Percentiles rank a stretch among this genome's conserved stretches.
Conservation (phyloP, 2,113 vertebrate genomes). For the Tachysurus vachellii region DNA sequence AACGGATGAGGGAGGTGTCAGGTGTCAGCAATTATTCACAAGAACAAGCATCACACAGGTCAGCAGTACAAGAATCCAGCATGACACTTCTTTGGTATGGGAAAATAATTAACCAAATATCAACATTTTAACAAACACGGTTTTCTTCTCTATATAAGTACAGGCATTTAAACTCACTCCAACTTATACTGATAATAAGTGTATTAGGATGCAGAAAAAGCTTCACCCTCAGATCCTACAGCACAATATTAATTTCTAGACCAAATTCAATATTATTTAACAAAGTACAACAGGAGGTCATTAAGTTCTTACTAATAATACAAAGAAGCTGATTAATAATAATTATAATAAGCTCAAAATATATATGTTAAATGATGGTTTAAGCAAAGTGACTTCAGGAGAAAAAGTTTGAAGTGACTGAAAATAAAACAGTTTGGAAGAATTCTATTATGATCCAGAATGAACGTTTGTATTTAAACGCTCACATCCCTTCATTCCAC, state of each 20-base stretch:
- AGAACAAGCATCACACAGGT: neutral
- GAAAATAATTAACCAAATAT: neutral
- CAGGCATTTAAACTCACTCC: too few species aligned
- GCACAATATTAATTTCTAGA: too few species aligned
- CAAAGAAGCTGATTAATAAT: too few species aligned
- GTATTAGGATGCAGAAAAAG: too few species aligned
- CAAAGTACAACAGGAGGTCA: too few species aligned
- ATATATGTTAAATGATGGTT: too few species aligned
- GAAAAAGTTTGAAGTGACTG: neutral
- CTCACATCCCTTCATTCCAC: neutral
- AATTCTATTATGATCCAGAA: neutral
- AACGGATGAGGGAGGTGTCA: neutral
- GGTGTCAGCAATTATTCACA: constrained; percentile 1
- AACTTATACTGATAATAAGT: too few species aligned
- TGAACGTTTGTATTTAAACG: neutral
- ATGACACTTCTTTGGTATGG: neutral
- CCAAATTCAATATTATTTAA: too few species aligned
- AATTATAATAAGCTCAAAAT: too few species aligned
- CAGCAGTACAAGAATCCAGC: neutral
- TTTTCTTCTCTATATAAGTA: neutral
- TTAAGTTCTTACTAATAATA: too few species aligned
- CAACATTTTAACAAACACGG: neutral
- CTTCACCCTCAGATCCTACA: too few species aligned
- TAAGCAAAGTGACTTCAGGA: too few species aligned
- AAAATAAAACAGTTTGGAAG: neutral